Conservation (phyloP, 2,888 invertebrate genomes). For the Volucella zonaria region DNA sequence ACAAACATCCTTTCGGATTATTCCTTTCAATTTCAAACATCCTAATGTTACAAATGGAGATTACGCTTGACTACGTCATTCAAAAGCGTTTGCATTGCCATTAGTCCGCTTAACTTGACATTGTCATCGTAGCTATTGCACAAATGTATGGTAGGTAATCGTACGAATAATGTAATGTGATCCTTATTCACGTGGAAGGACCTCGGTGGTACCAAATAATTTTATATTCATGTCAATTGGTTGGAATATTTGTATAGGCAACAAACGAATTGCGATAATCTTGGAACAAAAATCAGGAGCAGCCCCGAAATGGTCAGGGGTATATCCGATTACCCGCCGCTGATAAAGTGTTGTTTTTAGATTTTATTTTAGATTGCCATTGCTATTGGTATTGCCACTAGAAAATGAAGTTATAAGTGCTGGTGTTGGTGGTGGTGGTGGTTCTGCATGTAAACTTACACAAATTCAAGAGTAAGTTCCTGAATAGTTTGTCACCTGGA, state of each 20-base stretch:
- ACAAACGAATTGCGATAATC: constrained; percentile 73
- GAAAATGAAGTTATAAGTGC: not conserved
- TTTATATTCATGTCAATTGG: constrained; percentile 75
- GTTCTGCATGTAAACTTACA: constrained; percentile 31
- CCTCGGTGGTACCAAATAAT: constrained; percentile 67
- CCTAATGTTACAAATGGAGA: constrained; percentile 74
- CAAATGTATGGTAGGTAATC: no score
- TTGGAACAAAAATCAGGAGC: constrained; percentile 70
- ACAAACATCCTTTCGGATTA: constrained; percentile 73
- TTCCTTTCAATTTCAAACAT: constrained; percentile 54
- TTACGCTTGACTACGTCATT: constrained; percentile 72
- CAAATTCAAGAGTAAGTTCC: constrained; percentile 31
- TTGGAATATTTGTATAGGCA: constrained; percentile 74
- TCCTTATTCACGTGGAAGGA: constrained; percentile 59
- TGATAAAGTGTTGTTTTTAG: constrained; percentile 67
- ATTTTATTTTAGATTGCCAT: constrained; percentile 21
- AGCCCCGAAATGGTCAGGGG: constrained; percentile 69
- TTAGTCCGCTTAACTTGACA: constrained; percentile 68
- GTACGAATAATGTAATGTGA: constrained; percentile 64
- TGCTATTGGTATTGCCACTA: not conserved
- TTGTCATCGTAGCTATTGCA: constrained; percentile 32
- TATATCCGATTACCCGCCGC: constrained; percentile 69
- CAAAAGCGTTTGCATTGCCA: constrained; percentile 40
- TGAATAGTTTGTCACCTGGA: constrained; percentile 63
- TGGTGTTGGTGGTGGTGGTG: constrained; percentile 9